Conservation (phyloP, 2,888 invertebrate genomes). For the Blomia tropicalis region DNA sequence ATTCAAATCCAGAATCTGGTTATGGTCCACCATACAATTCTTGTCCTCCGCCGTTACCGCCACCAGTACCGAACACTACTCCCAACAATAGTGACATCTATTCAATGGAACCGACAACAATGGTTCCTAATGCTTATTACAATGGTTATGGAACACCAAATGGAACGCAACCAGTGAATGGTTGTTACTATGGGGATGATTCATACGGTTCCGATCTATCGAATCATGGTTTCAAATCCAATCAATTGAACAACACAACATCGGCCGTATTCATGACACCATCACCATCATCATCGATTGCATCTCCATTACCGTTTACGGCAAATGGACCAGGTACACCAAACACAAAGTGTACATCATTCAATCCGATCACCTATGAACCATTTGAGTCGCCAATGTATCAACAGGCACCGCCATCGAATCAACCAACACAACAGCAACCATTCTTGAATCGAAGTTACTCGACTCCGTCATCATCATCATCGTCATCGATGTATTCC, state of each 20-base stretch:
- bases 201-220: background rate
- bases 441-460: background rate
- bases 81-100: background rate
- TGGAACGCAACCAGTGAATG: background rate
- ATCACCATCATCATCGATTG: slow-evolving; percentile 4
- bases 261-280: slow-evolving; percentile 7
- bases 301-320: background rate
- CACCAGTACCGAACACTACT: background rate
- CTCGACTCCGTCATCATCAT: background rate
- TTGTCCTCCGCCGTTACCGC: background rate
- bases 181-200: background rate
- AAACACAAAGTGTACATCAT: background rate
- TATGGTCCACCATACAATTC: background rate
- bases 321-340: background rate
- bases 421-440: background rate
- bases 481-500: background rate
- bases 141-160: background rate
- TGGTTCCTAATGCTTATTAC: background rate
- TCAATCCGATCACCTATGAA: background rate
- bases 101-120: background rate
- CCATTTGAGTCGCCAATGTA: background rate
- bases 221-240: background rate
- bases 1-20: too few species aligned
- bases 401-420: background rate
- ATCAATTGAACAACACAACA: background rate